A percentile compares a stretch with the other conserved stretches of the same genome.
Evolutionary conservation across 2,888 invertebrate genomes (phyloP).

Genomic region (Conomelus anceps): DNA sequence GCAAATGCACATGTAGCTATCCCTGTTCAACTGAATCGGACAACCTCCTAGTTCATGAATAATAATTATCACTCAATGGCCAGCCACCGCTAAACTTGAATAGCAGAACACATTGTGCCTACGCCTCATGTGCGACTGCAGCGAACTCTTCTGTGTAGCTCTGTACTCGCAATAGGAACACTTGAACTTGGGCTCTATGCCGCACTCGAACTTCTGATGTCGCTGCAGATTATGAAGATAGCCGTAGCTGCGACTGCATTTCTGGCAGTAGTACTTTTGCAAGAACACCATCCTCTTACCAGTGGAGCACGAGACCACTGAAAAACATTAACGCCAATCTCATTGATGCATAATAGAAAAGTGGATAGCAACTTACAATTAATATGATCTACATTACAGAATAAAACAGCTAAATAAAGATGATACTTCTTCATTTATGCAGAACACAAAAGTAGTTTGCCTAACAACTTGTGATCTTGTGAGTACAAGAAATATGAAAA

Average conservation of each 20-base stretch:
- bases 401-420: no score
- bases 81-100: not conserved
- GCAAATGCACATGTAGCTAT: no score
- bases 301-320: not conserved
- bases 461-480: no score
- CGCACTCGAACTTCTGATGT: constrained; percentile 36
- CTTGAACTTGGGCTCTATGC: constrained; percentile 24
- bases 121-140: constrained; percentile 23
- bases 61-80: not conserved
- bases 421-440: no score
- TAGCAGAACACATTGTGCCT: not conserved
- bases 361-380: not conserved
- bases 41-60: not conserved
- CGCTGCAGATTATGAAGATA: constrained; percentile 21
- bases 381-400: not conserved
- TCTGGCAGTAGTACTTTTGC: not conserved
- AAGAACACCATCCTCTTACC: not conserved
- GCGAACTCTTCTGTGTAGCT: constrained; percentile 24
- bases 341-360: not conserved
- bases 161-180: constrained; percentile 26
- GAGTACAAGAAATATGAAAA: no score
- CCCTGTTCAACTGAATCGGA: no score
- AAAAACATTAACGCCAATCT: not conserved
- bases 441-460: no score
- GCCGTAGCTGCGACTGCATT: constrained; percentile 11